Evolutionary conservation across 2,113 vertebrate species (phyloP), one percentile per base, ranked within the genome.

Genomic region (Syngnathus typhle): DNA sequence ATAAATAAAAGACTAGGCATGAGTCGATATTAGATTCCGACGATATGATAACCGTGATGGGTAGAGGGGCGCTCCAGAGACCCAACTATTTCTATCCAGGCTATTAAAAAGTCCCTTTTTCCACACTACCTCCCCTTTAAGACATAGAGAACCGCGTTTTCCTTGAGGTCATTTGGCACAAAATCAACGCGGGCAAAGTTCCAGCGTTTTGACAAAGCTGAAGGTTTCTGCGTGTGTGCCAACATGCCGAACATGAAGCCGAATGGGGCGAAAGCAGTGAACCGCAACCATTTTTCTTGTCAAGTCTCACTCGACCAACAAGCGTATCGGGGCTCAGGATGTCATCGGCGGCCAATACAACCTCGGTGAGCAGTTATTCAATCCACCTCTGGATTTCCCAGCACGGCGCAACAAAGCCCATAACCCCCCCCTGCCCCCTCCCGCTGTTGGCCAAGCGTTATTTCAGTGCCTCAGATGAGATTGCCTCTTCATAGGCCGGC

Each of bases 401-500:
- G 69, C 73, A 61, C 76, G 60, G 68, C 75, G 62, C 23, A 7
- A 32, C 27, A 32, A 32, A 32, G 3, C 27, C 27, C 27, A 27
- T 27, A 27, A 15, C 13, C 46, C 5, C 19, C 49, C 54, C 54
- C 23, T 4, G 11, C 54, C 23, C 54, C 23, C 23, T 27, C 54
- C 13, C 54, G 23, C 15, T 36, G 13, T 6, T 13, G 61, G 66
- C 78, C 79, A 77, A 77, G 70, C 16, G 65, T 41, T 66, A 68
- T 61, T 74, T 74, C 65, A 52, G 74, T 65, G 70, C 82, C 55
- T 77, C 47, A 76, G 83, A 84, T 84, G 79, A 88, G 74, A 83
- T 85, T 83, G 73, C 74, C 73, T 81, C 73, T 75, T 72, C 39
- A 75, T 70, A 81, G 77, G 71, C 67, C 78, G 71, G 79, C 71